These are phyloP conservation scores for Epizoanthus stellaris DNA, from an alignment of 92 coral and sea anemone species.

Conservation along the genomic window DNA sequence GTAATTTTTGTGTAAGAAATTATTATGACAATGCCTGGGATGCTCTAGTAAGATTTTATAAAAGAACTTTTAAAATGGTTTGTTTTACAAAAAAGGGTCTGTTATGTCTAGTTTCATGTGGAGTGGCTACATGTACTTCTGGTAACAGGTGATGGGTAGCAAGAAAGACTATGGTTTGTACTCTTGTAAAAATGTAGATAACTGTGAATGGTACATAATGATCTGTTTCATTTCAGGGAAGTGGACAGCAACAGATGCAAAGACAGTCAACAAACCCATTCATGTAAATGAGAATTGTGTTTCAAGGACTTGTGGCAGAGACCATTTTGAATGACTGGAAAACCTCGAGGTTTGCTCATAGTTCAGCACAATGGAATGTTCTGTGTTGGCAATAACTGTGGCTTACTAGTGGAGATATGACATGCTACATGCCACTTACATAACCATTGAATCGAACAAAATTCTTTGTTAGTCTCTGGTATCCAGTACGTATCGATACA, in stretches of 20 bases:
- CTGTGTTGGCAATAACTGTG: neutral
- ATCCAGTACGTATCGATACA: neutral
- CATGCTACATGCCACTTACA: neutral
- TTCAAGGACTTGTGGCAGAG: neutral
- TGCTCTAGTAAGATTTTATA: no score
- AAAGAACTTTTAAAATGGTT: no score
- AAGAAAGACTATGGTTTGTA: no score
- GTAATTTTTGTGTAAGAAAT: no score
- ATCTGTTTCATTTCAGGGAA: conserved; percentile 68
- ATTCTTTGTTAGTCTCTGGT: neutral
- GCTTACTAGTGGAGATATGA: neutral
- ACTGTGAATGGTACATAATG: neutral
- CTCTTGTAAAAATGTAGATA: no score
- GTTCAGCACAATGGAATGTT: neutral
- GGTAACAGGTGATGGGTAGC: no score
- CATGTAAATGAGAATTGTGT: conserved; percentile 68
- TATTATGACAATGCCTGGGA: no score
- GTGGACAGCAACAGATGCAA: conserved; percentile 86
- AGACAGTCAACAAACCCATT: conserved; percentile 98
- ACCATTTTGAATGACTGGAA: neutral
- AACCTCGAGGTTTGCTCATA: conserved; percentile 6
- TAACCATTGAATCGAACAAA: conserved; percentile 9
- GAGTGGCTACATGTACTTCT: no score
- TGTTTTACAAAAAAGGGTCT: no score
- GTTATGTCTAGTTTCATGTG: no score